Conservation (phyloP, 1,140 invertebrate genomes). For the Thalassaphorura encarpata region DNA sequence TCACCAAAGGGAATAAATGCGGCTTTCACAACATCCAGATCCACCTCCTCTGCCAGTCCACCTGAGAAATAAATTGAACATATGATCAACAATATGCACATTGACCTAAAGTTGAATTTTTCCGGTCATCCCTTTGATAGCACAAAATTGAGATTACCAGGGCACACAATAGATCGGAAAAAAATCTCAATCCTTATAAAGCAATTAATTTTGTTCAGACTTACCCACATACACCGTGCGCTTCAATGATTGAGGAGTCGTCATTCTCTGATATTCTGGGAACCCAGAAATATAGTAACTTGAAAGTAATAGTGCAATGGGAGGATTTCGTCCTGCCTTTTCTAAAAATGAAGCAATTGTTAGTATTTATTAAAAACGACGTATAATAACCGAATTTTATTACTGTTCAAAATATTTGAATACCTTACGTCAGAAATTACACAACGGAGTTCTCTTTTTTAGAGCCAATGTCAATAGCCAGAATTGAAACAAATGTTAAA, state of each 20-base stretch:
- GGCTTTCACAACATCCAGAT: slow-evolving; percentile 87
- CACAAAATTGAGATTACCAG: neutral
- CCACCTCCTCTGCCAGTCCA: slow-evolving; percentile 93
- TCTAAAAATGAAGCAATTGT: neutral
- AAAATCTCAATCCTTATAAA: too few relatives aligned
- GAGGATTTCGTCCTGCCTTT: neutral
- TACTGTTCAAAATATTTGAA: too few relatives aligned
- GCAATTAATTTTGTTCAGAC: neutral
- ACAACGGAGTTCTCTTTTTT: too few relatives aligned
- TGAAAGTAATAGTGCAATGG: neutral
- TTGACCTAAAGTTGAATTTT: neutral
- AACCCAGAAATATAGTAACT: neutral
- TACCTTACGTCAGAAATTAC: too few relatives aligned
- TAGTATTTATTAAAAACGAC: too few relatives aligned
- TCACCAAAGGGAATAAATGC: slow-evolving; percentile 98
- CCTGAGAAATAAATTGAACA: too few relatives aligned
- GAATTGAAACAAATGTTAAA: too few relatives aligned
- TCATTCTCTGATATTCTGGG: slow-evolving; percentile 10
- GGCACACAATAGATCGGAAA: neutral
- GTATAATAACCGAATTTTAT: too few relatives aligned
- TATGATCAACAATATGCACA: neutral
- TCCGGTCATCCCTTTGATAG: neutral
- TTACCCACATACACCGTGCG: slow-evolving; percentile 32
- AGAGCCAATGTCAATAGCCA: too few relatives aligned
- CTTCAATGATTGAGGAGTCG: slow-evolving; percentile 28